phyloP scores from a whole-genome alignment of 2,113 vertebrate species.

The Paracanthobrama guichenoti region DNA sequence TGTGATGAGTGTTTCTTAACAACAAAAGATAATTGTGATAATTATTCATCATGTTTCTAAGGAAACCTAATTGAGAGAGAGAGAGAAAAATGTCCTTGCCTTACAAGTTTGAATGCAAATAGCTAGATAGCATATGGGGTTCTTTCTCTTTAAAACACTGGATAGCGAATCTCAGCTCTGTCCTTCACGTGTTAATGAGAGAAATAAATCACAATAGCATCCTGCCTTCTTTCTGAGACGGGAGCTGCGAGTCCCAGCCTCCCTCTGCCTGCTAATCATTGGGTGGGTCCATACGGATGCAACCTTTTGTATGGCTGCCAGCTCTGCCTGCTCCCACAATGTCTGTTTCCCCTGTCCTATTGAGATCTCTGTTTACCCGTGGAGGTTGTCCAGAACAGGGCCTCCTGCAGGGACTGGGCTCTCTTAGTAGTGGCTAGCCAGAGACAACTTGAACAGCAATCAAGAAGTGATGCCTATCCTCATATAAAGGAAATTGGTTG shows the following conservation, averaged over 20 bases:
- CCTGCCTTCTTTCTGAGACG: slow-evolving; percentile 14
- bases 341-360: slow-evolving; percentile 35
- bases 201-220: slow-evolving; percentile 52
- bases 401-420: slow-evolving; percentile 28
- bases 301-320: slow-evolving; percentile 48
- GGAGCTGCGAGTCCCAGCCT: slow-evolving; percentile 14
- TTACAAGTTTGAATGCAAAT: background rate
- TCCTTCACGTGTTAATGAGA: slow-evolving; percentile 51
- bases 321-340: slow-evolving; percentile 32
- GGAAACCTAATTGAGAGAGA: slow-evolving; percentile 14
- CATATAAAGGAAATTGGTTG: background rate
- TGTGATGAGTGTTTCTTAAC: background rate
- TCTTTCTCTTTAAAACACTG: slow-evolving; percentile 27
- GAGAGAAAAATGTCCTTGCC: background rate
- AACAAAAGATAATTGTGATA: background rate
- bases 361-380: slow-evolving; percentile 44
- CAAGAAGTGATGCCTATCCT: background rate
- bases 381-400: slow-evolving; percentile 23
- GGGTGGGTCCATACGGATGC: slow-evolving; percentile 33
- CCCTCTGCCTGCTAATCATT: slow-evolving; percentile 48
- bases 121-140: background rate
- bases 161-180: slow-evolving; percentile 10
- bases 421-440: slow-evolving; percentile 15
- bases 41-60: slow-evolving; percentile 5
- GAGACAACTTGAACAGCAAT: slow-evolving; percentile 40